Conservation (phyloP, 1,140 invertebrate species). For the Drosophila setifemur region DNA sequence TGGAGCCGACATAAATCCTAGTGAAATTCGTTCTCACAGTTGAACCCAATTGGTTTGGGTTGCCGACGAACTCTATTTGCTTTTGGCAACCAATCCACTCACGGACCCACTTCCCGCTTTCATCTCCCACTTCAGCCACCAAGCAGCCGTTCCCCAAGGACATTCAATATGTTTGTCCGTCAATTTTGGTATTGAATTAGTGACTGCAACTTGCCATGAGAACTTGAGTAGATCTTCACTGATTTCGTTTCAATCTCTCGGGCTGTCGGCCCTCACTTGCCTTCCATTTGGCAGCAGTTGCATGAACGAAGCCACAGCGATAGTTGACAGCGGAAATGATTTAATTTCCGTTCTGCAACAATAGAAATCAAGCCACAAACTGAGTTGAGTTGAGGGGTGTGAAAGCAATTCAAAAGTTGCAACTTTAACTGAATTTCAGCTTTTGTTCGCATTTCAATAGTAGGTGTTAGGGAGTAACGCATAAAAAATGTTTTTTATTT, state of each 20-base stretch:
- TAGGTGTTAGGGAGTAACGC: no score
- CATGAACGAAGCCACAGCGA: constrained; percentile 39
- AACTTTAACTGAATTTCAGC: constrained; percentile 9
- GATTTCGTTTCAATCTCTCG: constrained; percentile 36
- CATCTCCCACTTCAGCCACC: background rate
- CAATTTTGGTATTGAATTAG: constrained; percentile 25
- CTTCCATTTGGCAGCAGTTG: constrained; percentile 56
- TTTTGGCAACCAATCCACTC: constrained; percentile 3
- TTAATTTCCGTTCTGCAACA: constrained; percentile 67
- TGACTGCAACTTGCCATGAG: constrained; percentile 22
- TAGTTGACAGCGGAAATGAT: constrained; percentile 68
- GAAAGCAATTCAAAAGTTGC: constrained; percentile 8
- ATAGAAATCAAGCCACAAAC: constrained; percentile 16
- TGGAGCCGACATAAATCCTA: no score
- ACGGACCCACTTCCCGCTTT: background rate
- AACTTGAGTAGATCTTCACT: constrained; percentile 32
- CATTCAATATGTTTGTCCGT: background rate
- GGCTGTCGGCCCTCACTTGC: background rate
- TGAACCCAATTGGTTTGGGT: background rate
- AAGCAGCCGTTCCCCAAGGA: background rate
- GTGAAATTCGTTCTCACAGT: background rate
- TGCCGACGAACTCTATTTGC: background rate
- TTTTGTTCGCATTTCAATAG: constrained; percentile 8
- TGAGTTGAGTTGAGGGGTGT: constrained; percentile 7
- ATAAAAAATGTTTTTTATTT: no score